Evolutionary conservation across 2,113 vertebrate species (phyloP).

Genomic region (Nesogale talazaci): DNA sequence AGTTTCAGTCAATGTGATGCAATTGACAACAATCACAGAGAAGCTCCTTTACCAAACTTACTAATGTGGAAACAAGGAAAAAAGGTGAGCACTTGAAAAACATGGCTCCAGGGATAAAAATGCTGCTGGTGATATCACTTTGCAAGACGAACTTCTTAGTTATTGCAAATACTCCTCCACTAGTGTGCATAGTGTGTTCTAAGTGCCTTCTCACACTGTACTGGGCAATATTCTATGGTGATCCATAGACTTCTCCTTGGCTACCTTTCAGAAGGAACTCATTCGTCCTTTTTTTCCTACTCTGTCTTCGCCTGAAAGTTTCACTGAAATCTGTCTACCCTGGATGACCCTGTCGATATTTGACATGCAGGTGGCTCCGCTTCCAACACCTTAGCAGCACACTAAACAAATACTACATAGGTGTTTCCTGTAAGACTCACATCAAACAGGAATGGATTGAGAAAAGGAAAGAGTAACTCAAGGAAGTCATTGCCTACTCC

Average conservation of each 20-base stretch:
- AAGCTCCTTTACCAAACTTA: too few relatives aligned
- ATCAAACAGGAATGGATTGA: neutral
- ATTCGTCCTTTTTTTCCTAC: neutral
- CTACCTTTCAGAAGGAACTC: neutral
- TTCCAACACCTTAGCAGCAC: neutral
- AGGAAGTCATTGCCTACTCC: neutral
- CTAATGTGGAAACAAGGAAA: too few relatives aligned
- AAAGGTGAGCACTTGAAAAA: too few relatives aligned
- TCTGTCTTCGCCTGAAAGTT: neutral
- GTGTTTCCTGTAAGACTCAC: neutral
- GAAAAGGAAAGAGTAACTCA: neutral
- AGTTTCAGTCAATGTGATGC: too few relatives aligned
- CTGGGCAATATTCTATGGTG: neutral
- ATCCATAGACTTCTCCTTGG: neutral
- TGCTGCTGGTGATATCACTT: too few relatives aligned
- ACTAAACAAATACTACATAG: neutral
- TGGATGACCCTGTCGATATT: neutral
- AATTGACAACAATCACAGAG: too few relatives aligned
- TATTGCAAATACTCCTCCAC: too few relatives aligned
- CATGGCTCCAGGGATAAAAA: too few relatives aligned
- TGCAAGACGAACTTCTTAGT: too few relatives aligned
- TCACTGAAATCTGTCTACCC: neutral
- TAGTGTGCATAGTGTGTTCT: neutral
- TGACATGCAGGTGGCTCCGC: neutral
- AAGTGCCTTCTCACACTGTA: neutral